Evolutionary conservation across 2,888 invertebrate species (phyloP).

Genomic region (Panzeria rudis): DNA sequence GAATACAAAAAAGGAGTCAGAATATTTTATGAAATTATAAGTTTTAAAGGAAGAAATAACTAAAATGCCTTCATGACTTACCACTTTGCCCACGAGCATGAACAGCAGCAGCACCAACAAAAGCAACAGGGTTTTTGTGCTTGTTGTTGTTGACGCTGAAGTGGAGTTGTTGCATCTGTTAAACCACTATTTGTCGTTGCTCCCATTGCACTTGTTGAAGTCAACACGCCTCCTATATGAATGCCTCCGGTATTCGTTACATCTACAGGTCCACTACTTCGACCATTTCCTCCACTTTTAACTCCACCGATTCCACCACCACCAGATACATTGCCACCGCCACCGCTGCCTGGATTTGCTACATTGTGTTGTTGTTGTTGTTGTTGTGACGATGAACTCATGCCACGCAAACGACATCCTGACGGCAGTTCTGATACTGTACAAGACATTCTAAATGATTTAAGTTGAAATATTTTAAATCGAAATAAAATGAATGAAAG

Average conservation of each 20-base stretch:
- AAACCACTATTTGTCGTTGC: constrained; percentile 71
- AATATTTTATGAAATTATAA: not conserved
- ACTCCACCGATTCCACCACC: constrained; percentile 78
- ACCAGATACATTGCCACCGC: constrained; percentile 69
- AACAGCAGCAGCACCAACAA: constrained; percentile 89
- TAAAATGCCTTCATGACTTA: constrained; percentile 76
- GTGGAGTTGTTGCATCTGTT: constrained; percentile 73
- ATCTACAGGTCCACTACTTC: constrained; percentile 72
- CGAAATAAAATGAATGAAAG: not conserved
- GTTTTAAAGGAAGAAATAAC: not conserved
- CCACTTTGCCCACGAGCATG: constrained; percentile 86
- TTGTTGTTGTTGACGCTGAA: constrained; percentile 82
- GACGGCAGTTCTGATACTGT: constrained; percentile 85
- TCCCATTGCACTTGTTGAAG: constrained; percentile 76
- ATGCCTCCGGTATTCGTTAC: constrained; percentile 76
- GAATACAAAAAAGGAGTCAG: not conserved
- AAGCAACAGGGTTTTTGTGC: constrained; percentile 87
- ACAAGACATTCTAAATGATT: constrained; percentile 85
- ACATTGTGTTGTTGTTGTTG: constrained; percentile 80
- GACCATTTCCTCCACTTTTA: constrained; percentile 64
- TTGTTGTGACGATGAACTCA: constrained; percentile 82
- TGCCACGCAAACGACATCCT: constrained; percentile 84
- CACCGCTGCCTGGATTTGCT: constrained; percentile 77
- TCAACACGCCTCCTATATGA: constrained; percentile 77
- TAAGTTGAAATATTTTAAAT: not conserved